Evolutionary conservation across 2,797 vertebrate genomes (phyloP).

Genomic region (Melanogrammus aeglefinus): DNA sequence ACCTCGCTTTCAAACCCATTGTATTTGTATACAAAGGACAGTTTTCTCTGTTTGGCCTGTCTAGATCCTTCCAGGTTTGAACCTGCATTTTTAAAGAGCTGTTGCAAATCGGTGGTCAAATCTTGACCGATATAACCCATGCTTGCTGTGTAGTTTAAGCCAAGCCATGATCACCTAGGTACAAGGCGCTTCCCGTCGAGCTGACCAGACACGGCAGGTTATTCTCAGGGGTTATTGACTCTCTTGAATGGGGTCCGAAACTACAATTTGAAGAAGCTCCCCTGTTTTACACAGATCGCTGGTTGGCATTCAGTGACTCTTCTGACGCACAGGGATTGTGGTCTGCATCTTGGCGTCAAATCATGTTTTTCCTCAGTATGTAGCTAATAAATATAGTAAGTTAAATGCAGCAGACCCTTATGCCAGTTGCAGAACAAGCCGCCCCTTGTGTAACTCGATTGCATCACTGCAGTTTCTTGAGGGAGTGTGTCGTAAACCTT

Average conservation of each 20-base stretch:
- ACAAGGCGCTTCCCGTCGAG: conserved; percentile 44
- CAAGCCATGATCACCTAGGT: conserved; percentile 35
- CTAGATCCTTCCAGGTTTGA: conserved; percentile 21
- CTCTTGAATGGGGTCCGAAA: conserved; percentile 35
- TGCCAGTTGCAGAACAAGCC: not conserved
- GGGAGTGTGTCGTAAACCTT: conserved; percentile 23
- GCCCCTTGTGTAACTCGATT: not conserved
- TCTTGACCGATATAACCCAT: conserved; percentile 27
- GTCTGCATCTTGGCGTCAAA: conserved; percentile 25
- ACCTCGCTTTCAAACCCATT: not conserved
- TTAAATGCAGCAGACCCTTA: not conserved
- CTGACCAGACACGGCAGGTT: conserved; percentile 43
- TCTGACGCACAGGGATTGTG: conserved; percentile 36
- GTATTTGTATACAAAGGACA: not conserved
- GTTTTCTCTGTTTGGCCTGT: conserved; percentile 14
- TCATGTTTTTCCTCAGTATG: conserved; percentile 17
- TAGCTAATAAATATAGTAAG: conserved; percentile 4
- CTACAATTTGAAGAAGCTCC: conserved; percentile 53
- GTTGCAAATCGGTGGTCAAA: conserved; percentile 25
- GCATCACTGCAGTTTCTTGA: not conserved
- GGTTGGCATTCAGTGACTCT: conserved; percentile 49
- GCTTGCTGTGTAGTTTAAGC: conserved; percentile 34
- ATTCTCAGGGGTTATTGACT: conserved; percentile 49
- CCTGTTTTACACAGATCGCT: conserved; percentile 36
- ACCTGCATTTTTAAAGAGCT: conserved; percentile 11